A percentile compares a stretch with the other conserved stretches of the same genome.
phyloP scores from a whole-genome alignment of 2,113 vertebrate species.

The Nipponia nippon region DNA sequence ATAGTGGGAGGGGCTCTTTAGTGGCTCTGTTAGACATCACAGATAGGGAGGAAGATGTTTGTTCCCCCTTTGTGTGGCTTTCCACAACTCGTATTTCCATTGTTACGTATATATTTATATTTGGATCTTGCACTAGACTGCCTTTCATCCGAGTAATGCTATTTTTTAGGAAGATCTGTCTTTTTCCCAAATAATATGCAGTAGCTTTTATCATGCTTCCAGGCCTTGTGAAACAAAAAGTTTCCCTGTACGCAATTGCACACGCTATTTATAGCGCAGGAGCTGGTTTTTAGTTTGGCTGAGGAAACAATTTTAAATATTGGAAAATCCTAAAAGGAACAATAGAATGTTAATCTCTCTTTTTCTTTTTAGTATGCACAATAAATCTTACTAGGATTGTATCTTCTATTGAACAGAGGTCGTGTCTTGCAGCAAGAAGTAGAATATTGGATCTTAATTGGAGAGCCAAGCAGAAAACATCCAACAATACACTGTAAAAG shows the following conservation, averaged over 20 bases:
- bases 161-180: neutral
- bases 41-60: neutral
- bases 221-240: neutral
- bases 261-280: neutral
- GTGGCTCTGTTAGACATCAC: neutral
- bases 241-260: neutral
- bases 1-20: neutral
- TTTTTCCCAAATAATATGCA: neutral
- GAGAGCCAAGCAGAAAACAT: slow-evolving; percentile 96
- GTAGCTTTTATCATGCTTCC: neutral
- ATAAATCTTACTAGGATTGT: slow-evolving; percentile 28
- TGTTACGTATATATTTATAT: neutral
- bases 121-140: neutral
- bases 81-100: neutral
- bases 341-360: neutral
- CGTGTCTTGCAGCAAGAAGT: slow-evolving; percentile 84
- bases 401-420: slow-evolving; percentile 76
- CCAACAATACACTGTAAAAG: slow-evolving; percentile 98
- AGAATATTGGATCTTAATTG: slow-evolving; percentile 97
- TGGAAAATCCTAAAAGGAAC: neutral
- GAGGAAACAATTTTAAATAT: neutral
- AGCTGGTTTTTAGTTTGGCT: neutral
- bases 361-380: neutral
- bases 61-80: neutral
- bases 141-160: neutral